Evolutionary conservation across 2,888 invertebrate species (phyloP), one percentile per base, ranked within the genome.

Genomic region (Erpobdella octoculata): DNA sequence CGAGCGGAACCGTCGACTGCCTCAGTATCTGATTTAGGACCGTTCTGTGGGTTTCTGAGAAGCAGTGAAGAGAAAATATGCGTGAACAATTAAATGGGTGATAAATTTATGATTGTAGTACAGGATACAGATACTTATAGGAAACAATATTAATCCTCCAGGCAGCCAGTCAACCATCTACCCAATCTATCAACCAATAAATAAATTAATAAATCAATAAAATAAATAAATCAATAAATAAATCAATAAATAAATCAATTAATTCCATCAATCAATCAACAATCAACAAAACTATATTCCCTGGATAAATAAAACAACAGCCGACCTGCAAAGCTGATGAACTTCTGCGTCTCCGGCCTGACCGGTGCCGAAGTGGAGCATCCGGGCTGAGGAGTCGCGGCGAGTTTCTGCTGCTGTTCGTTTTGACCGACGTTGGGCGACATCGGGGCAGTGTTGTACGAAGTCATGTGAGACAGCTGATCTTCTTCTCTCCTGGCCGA

Each of bases 21-120:
- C 92, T 87, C 71, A 93, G 84, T 75, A 93, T 92, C 84, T 93
- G 92, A 83, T 93, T 93, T 62, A 93, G 85, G 36, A 93, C 92
- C 2, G 90, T 90, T 70, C 91, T 87, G 83, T 93, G 92, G 73
- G 89, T 90, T 84, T 92, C 92, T 87, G 79, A 62, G 38, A 61
- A n/a, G n/a, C n/a, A n/a, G n/a, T n/a, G n/a, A n/a, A n/a, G n/a
- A n/a, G n/a, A n/a, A n/a, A n/a, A n/a, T n/a, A n/a, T n/a, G n/a
- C n/a, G n/a, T n/a, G n/a, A n/a, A n/a, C n/a, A n/a, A n/a, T n/a
- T n/a, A n/a, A n/a, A n/a, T n/a, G n/a, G n/a, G n/a, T n/a, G n/a
- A n/a, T n/a, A n/a, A n/a, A n/a, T n/a, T n/a, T n/a, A n/a, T n/a
- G n/a, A n/a, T n/a, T n/a, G n/a, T n/a, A n/a, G n/a, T n/a, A n/a